Evolutionary conservation across 1,140 invertebrate species (phyloP).

Genomic region (Drosophila quadrilineata): DNA sequence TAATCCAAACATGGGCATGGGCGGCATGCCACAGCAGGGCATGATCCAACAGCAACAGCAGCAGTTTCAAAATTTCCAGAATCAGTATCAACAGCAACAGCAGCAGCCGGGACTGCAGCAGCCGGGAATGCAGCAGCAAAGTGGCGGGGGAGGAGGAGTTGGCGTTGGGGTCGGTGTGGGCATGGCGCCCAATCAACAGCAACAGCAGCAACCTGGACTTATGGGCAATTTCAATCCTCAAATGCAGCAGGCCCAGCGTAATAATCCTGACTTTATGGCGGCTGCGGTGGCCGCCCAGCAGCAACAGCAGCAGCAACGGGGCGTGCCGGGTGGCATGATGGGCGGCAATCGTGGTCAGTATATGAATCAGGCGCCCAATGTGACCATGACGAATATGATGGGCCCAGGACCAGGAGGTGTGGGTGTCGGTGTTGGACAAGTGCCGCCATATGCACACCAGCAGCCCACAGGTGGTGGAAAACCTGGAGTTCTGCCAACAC

Average conservation of each 20-base stretch:
- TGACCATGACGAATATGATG: slow-evolving; percentile 83
- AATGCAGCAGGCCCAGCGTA: slow-evolving; percentile 78
- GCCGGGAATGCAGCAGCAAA: slow-evolving; percentile 59
- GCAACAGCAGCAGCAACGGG: slow-evolving; percentile 82
- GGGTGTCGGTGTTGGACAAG: slow-evolving; percentile 64
- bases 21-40: slow-evolving; percentile 70
- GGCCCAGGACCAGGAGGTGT: slow-evolving; percentile 75
- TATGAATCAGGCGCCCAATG: slow-evolving; percentile 79
- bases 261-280: slow-evolving; percentile 81
- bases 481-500: slow-evolving; percentile 62
- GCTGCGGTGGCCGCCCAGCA: slow-evolving; percentile 53
- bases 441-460: slow-evolving; percentile 81
- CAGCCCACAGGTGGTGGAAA: slow-evolving; percentile 72
- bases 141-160: slow-evolving; percentile 41
- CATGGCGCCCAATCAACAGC: slow-evolving; percentile 57
- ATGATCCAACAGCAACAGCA: slow-evolving; percentile 70
- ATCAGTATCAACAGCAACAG: slow-evolving; percentile 69
- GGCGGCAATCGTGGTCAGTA: slow-evolving; percentile 73
- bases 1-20: slow-evolving; percentile 57
- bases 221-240: slow-evolving; percentile 79
- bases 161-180: slow-evolving; percentile 75
- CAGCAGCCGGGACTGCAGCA: slow-evolving; percentile 44
- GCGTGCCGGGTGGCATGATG: slow-evolving; percentile 76
- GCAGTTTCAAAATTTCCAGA: slow-evolving; percentile 79
- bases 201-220: slow-evolving; percentile 81